Percentiles rank a stretch among this genome's conserved stretches.
Evolutionary conservation across 2,797 vertebrate species (phyloP).

Genomic region (Myiotriccus ornatus): DNA sequence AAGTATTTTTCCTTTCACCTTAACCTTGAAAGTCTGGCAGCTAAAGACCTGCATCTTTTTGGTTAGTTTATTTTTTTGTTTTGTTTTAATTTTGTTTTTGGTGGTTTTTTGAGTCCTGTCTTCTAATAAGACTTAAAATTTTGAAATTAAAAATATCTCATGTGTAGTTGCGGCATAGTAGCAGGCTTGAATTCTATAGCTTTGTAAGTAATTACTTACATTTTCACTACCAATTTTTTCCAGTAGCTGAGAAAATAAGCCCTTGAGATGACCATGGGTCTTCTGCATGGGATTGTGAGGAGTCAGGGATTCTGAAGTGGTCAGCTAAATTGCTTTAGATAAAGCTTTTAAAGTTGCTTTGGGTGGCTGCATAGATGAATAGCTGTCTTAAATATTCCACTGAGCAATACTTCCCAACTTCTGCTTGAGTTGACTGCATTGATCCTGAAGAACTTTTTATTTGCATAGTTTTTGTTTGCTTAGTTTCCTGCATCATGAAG

Average conservation of each 20-base stretch:
- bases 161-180: accelerated
- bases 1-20: background rate
- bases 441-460: background rate
- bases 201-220: background rate
- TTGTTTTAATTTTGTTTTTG: too few species aligned
- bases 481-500: background rate
- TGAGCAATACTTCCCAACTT: background rate
- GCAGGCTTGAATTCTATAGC: background rate
- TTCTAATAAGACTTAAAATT: background rate
- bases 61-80: too few species aligned
- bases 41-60: background rate
- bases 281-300: background rate
- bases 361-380: background rate
- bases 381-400: background rate
- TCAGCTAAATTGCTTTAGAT: background rate
- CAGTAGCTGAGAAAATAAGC: background rate
- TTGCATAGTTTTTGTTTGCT: background rate
- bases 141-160: background rate
- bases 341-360: background rate
- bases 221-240: background rate
- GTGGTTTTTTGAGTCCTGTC: background rate
- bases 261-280: background rate
- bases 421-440: background rate
- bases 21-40: background rate
- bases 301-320: background rate